A percentile compares a stretch with the other conserved stretches of the same genome.
Conservation (phyloP, 2,113 vertebrate genomes). For the Psophia crepitans region DNA sequence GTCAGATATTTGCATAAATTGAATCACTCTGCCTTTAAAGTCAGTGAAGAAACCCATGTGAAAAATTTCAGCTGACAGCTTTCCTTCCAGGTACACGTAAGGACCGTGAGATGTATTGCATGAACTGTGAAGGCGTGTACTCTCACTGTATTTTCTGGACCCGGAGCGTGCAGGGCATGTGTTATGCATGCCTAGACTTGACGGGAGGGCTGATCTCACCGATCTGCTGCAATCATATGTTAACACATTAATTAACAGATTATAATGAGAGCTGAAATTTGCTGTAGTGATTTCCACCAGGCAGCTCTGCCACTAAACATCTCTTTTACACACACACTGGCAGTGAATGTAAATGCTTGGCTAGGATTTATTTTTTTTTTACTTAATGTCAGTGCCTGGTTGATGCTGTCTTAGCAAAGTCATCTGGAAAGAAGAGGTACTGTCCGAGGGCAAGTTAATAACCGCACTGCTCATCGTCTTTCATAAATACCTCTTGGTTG, state of each 20-base stretch:
- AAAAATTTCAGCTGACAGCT: background rate
- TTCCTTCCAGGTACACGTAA: background rate
- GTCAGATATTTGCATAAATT: background rate
- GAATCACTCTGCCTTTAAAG: background rate
- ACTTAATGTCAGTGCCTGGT: background rate
- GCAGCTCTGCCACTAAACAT: background rate
- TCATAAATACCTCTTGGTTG: conserved; percentile 22
- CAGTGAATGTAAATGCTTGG: background rate
- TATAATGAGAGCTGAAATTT: conserved; percentile 22
- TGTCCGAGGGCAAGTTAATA: background rate
- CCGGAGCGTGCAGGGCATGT: background rate
- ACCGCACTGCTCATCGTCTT: background rate
- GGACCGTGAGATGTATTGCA: background rate
- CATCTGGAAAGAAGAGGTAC: background rate
- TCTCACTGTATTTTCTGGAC: background rate
- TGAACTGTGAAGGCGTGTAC: background rate
- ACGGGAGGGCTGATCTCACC: background rate
- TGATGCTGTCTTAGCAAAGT: background rate
- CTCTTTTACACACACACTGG: background rate
- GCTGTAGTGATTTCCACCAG: background rate
- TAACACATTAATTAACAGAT: conserved; percentile 51
- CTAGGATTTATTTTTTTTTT: background rate
- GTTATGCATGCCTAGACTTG: background rate
- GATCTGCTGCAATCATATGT: background rate
- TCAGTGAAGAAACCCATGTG: background rate